These are phyloP conservation scores for Leptinotarsa texana DNA, from an alignment of 1,140 invertebrate genomes.

Conservation along the genomic window DNA sequence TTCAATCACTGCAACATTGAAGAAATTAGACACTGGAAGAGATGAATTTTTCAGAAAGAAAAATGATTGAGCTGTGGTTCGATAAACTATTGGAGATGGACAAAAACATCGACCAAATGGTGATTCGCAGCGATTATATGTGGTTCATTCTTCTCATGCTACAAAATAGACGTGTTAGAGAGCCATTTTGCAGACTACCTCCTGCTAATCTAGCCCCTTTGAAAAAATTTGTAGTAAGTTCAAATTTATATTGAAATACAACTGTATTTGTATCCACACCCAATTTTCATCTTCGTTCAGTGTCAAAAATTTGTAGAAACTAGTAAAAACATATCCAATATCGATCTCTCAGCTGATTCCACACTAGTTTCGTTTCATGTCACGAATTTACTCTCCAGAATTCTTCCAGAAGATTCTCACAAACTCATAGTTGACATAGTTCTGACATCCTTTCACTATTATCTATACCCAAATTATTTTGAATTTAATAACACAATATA, in stretches of 20 bases:
- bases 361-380: too few species aligned
- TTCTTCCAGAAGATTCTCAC: too few species aligned
- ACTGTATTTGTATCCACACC: not conserved
- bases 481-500: too few species aligned
- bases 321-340: not conserved
- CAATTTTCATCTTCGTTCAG: not conserved
- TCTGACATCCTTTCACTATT: too few species aligned
- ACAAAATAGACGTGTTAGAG: conserved; percentile 50
- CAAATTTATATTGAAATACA: not conserved
- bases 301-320: not conserved
- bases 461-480: too few species aligned
- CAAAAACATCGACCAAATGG: conserved; percentile 44
- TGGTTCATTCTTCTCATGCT: conserved; percentile 56
- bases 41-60: conserved; percentile 46
- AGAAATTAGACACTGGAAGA: not conserved
- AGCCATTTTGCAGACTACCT: conserved; percentile 53
- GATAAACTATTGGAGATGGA: conserved; percentile 49
- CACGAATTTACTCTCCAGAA: too few species aligned
- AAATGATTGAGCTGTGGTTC: conserved; percentile 50
- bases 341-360: not conserved
- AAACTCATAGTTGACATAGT: too few species aligned
- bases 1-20: not conserved
- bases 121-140: conserved; percentile 55
- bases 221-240: conserved; percentile 51
- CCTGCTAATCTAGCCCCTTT: conserved; percentile 48